Conservation (phyloP, 2,888 invertebrate genomes). For the Lordiphosa andalusiaca region DNA sequence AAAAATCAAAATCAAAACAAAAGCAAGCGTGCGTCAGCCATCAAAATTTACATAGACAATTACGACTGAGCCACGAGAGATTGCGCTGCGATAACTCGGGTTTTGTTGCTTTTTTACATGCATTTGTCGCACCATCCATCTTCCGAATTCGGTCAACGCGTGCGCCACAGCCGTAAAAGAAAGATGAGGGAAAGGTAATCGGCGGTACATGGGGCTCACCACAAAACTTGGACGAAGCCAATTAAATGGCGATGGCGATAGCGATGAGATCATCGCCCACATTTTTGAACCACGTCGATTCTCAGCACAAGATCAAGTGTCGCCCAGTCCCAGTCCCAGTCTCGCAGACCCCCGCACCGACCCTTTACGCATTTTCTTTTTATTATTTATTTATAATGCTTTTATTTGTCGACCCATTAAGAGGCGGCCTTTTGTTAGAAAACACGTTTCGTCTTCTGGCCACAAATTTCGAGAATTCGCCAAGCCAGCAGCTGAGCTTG, state of each 20-base stretch:
- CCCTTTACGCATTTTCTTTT: slow-evolving; percentile 71
- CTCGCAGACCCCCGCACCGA: slow-evolving; percentile 24
- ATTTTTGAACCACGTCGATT: slow-evolving; percentile 41
- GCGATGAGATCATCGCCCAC: slow-evolving; percentile 76
- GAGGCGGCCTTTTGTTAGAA: slow-evolving; percentile 58
- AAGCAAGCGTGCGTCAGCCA: slow-evolving; percentile 45
- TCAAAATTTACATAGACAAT: slow-evolving; percentile 65
- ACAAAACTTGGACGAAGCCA: slow-evolving; percentile 52
- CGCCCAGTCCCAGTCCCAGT: no score
- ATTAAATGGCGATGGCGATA: slow-evolving; percentile 51
- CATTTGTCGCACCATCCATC: slow-evolving; percentile 70
- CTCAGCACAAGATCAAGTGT: slow-evolving; percentile 56
- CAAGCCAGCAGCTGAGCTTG: slow-evolving; percentile 28
- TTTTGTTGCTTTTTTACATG: slow-evolving; percentile 21
- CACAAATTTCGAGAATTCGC: slow-evolving; percentile 64
- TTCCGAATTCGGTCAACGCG: slow-evolving; percentile 66
- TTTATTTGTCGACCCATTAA: slow-evolving; percentile 71
- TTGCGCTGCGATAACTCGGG: slow-evolving; percentile 30
- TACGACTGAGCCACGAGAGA: slow-evolving; percentile 19
- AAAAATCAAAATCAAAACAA: no score
- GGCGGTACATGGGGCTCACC: slow-evolving; percentile 24
- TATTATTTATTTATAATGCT: slow-evolving; percentile 70
- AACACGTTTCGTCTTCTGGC: slow-evolving; percentile 59
- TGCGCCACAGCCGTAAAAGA: slow-evolving; percentile 53
- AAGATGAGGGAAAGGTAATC: slow-evolving; percentile 12